phyloP scores from a whole-genome alignment of 2,113 vertebrate genomes.

The Heterotilapia buettikoferi region DNA sequence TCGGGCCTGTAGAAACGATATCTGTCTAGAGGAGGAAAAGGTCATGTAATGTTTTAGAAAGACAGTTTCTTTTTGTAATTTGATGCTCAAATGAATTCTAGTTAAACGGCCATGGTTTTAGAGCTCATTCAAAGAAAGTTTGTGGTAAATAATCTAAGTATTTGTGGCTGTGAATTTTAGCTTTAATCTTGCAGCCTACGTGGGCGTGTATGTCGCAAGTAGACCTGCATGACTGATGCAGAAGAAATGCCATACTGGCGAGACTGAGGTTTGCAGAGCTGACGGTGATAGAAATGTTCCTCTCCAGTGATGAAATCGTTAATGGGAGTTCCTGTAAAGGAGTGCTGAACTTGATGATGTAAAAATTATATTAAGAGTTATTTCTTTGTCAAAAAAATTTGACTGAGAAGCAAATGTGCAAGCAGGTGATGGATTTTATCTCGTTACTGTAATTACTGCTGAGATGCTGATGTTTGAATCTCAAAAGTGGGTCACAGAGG shows the following conservation, averaged over 20 bases:
- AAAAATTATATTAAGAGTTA: neutral
- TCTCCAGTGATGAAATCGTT: neutral
- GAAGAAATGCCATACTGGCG: neutral
- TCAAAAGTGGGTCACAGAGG: neutral
- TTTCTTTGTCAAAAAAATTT: neutral
- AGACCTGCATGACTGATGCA: neutral
- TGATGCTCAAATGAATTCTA: neutral
- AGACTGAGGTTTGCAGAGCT: neutral
- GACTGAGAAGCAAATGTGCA: neutral
- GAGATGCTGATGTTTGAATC: neutral
- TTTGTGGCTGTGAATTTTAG: neutral
- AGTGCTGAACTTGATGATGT: neutral
- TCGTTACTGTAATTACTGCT: neutral
- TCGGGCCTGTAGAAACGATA: fast-evolving
- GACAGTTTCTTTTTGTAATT: neutral
- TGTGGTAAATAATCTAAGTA: neutral
- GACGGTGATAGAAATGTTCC: neutral
- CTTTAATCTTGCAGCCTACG: neutral
- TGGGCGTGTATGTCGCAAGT: neutral
- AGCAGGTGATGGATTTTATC: neutral
- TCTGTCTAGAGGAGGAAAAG: neutral
- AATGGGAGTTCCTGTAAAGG: neutral
- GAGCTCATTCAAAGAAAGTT: neutral
- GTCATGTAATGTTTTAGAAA: neutral
- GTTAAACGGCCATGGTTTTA: neutral